Conservation (phyloP, 2,113 vertebrate genomes). For the Rutilus rutilus region DNA sequence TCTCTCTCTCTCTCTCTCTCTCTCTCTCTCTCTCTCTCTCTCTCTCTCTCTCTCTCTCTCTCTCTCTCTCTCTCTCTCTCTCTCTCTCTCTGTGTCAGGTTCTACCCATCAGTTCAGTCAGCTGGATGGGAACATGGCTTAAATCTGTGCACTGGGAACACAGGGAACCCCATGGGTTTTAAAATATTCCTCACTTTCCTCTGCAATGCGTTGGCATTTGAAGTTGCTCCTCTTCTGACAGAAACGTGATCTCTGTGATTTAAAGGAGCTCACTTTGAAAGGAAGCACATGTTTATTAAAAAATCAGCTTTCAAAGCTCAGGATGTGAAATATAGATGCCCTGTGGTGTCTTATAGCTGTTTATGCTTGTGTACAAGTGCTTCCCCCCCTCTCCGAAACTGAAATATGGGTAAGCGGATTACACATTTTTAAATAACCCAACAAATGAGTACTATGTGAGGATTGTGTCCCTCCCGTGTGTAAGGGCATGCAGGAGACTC, state of each 20-base stretch:
- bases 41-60: background rate
- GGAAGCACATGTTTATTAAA: conserved; percentile 27
- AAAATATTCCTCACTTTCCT: conserved; percentile 25
- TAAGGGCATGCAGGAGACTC: background rate
- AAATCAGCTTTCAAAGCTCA: conserved; percentile 55
- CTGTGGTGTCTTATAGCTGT: conserved; percentile 35
- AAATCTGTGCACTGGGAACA: conserved; percentile 36
- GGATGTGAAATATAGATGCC: conserved; percentile 68
- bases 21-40: background rate
- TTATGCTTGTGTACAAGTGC: background rate
- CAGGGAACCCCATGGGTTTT: conserved; percentile 33
- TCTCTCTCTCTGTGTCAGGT: conserved; percentile 35
- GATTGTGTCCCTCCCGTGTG: background rate
- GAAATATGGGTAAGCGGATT: conserved; percentile 26
- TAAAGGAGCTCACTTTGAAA: conserved; percentile 41
- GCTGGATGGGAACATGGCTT: conserved; percentile 38
- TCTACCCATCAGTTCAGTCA: conserved; percentile 47
- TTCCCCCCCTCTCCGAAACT: too few species aligned
- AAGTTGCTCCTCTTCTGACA: conserved; percentile 22
- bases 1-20: background rate
- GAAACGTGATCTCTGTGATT: conserved; percentile 28
- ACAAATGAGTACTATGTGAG: conserved; percentile 40
- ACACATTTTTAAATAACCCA: conserved; percentile 50
- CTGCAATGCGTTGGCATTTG: conserved; percentile 1
- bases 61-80: background rate